phyloP scores from a whole-genome alignment of 2,113 vertebrate species.

The Accipiter cooperii region DNA sequence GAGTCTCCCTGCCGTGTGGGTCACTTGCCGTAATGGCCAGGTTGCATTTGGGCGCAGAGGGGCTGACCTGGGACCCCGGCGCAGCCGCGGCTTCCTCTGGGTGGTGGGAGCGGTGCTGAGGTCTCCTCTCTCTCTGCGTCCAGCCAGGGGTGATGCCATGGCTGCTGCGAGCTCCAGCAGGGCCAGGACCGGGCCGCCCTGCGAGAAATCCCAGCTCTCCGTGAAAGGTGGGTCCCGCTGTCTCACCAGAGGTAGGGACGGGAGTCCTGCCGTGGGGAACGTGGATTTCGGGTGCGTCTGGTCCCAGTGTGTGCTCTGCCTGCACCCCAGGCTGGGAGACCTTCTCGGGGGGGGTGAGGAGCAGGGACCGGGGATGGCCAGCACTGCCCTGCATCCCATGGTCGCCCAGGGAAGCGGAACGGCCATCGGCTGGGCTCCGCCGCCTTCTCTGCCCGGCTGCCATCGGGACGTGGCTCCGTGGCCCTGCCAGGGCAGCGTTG shows the following conservation, averaged over 20 bases:
- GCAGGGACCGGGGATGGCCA: background rate
- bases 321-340: background rate
- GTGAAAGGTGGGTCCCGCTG: slow-evolving; percentile 81
- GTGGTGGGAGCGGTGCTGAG: background rate
- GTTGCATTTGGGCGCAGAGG: background rate
- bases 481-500: background rate
- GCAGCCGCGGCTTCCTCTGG: rapidly evolving
- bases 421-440: rapidly evolving
- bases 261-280: rapidly evolving
- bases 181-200: slow-evolving; percentile 71
- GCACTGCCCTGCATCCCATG: rapidly evolving
- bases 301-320: background rate
- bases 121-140: slow-evolving; percentile 33
- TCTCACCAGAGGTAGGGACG: rapidly evolving
- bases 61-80: background rate
- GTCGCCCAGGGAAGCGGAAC: rapidly evolving
- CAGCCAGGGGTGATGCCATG: slow-evolving; percentile 86
- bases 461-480: background rate
- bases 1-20: rapidly evolving
- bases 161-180: slow-evolving; percentile 85
- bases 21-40: rapidly evolving
- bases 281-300: too few relatives aligned
- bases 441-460: background rate
- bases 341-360: too few relatives aligned
- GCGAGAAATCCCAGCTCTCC: slow-evolving; percentile 86